Base-by-base conservation (phyloP, 1,140 invertebrate genomes). In the Achroia grisella region DNA sequence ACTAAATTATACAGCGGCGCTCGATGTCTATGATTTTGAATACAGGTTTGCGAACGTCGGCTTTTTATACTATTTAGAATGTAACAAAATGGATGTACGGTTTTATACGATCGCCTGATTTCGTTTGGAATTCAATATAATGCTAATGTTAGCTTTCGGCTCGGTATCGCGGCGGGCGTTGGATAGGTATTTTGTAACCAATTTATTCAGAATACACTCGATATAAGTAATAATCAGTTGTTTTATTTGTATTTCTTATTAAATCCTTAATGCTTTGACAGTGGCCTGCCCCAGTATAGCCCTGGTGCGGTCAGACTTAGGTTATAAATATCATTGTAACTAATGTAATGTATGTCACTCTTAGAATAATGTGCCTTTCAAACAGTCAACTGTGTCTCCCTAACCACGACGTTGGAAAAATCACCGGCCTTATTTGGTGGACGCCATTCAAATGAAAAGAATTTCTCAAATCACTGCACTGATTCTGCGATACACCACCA, bases 141-240 rank as follows among this genome's bases (percentile, higher is more conserved):
- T 59, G 75, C 67, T 79, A 63, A 62, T 37, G 52, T 69, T 67
- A 67, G 74, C 77, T 74, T 34, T 78, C 60, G 54, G 53, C 45
- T 44, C 52, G 36, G 33, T 30, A 23, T 43, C 51, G 55, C 50
- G 62, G 57, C 49, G 54, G 52, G 67, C 56, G 62, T 62, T 61
- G 70, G 63, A 72, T 76, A 75, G 82, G 74, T 75, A 85, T 83
- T 81, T 85, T 85, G 76, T 85, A 85, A 83, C 75, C 81, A 68
- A 76, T 74, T 79, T 84, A 83, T 83, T 61, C 77, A 74, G 71
- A 80, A 81, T 85, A 85, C 81, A 85, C 81, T 85, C 71, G 76
- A 74, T 83, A 81, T 85, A 85, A 83, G 79, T 75, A 67, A 74
- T 66, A 13, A 77, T 71, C 64, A 56, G 51, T 75, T 50, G 68